Conservation (phyloP, 2,888 invertebrate species). For the Monopis laevigella region DNA sequence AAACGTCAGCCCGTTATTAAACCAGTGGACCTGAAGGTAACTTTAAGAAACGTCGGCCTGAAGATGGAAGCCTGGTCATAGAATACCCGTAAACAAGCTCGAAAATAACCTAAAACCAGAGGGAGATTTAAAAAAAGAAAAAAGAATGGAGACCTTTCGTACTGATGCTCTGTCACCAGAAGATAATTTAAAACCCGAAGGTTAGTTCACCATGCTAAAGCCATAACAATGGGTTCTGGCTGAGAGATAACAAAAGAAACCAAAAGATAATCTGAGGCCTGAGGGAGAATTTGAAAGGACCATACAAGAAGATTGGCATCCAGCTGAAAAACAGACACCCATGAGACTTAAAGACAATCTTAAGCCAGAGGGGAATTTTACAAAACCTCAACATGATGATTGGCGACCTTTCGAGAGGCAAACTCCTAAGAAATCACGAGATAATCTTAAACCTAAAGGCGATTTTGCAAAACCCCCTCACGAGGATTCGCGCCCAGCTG, state of each 20-base stretch:
- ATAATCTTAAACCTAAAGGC: constrained; percentile 34
- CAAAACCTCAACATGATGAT: constrained; percentile 30
- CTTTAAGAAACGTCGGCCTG: constrained; percentile 30
- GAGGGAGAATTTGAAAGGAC: constrained; percentile 49
- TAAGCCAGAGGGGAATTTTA: constrained; percentile 21
- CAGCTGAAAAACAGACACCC: constrained; percentile 34
- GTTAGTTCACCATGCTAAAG: constrained; percentile 39
- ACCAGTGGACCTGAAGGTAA: constrained; percentile 67
- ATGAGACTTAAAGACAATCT: constrained; percentile 71
- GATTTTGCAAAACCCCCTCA: constrained; percentile 37
- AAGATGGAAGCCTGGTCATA: constrained; percentile 48
- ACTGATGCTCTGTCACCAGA: constrained; percentile 51
- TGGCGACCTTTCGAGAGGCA: constrained; percentile 30
- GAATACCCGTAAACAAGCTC: constrained; percentile 37
- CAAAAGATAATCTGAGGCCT: constrained; percentile 31
- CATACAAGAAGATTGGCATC: constrained; percentile 29
- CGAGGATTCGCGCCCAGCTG: constrained; percentile 25
- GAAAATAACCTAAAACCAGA: constrained; percentile 50
- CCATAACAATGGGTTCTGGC: constrained; percentile 40
- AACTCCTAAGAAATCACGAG: constrained; percentile 29
- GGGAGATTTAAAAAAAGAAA: too few species aligned
- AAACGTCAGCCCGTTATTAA: constrained; percentile 46
- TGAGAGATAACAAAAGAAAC: constrained; percentile 42
- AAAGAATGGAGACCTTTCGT: constrained; percentile 42
- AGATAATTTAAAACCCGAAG: constrained; percentile 65